These are phyloP conservation scores for Dexiosoma caninum DNA, from an alignment of 2,888 invertebrate genomes.

Conservation along the genomic window DNA sequence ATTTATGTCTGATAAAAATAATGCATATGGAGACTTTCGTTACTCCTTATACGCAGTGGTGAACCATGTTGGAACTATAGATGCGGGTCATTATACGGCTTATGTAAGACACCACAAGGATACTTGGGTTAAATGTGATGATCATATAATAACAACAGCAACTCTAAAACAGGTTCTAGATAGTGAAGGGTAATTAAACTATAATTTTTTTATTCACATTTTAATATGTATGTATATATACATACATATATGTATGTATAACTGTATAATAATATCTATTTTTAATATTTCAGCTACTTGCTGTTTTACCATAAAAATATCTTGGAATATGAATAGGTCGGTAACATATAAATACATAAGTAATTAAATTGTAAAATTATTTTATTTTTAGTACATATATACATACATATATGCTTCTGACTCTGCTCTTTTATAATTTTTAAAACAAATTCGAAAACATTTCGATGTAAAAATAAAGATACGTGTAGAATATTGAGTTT, in stretches of 20 bases:
- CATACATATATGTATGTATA: no score
- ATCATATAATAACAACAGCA: conserved; percentile 94
- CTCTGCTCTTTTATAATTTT: no score
- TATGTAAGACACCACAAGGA: conserved; percentile 95
- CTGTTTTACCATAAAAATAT: conserved; percentile 98
- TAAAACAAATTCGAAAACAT: no score
- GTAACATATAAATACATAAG: conserved; percentile 1
- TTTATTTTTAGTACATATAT: no score
- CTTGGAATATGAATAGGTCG: conserved; percentile 85
- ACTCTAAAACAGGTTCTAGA: conserved; percentile 93
- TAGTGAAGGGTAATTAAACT: conserved; percentile 97
- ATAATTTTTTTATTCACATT: no score
- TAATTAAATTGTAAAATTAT: background rate
- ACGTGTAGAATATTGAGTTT: no score
- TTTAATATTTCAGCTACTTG: no score
- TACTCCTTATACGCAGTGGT: conserved; percentile 98
- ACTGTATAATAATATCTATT: no score
- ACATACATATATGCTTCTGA: no score
- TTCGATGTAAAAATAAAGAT: no score
- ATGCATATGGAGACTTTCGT: conserved; percentile 82
- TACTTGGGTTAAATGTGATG: conserved; percentile 98
- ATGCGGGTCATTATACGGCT: conserved; percentile 95
- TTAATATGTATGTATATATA: no score
- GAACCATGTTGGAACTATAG: conserved; percentile 94
- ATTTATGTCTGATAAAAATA: conserved; percentile 86